Percentiles rank a stretch among this genome's conserved stretches.
phyloP scores from a whole-genome alignment of 2,888 invertebrate genomes.

The Neoaliturus tenellus region DNA sequence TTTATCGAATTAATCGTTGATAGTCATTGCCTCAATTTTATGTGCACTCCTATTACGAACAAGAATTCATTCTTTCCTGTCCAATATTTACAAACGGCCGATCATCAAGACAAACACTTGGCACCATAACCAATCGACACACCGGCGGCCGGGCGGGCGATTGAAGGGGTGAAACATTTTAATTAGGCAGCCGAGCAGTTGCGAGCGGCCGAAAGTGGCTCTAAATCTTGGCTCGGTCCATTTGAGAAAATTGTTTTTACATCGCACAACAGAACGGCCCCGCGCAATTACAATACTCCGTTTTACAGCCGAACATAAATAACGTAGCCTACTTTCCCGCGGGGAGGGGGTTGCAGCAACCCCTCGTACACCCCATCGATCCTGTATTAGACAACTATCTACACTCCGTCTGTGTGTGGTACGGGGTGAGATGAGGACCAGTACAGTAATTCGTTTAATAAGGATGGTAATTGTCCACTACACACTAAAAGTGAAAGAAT shows the following conservation, averaged over 20 bases:
- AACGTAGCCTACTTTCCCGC: slow-evolving; percentile 40
- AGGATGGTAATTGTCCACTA: no score
- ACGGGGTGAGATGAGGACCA: no score
- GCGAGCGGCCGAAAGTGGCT: slow-evolving; percentile 20
- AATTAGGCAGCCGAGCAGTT: slow-evolving; percentile 34
- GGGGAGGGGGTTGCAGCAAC: background rate
- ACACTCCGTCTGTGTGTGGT: no score
- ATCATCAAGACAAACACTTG: no score
- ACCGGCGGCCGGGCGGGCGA: background rate
- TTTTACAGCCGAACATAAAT: slow-evolving; percentile 37
- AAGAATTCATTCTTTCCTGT: no score
- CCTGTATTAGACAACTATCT: background rate
- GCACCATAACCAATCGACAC: no score
- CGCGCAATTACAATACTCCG: slow-evolving; percentile 44
- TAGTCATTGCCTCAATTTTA: no score
- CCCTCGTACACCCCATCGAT: background rate
- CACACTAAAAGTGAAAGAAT: no score
- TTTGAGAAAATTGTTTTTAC: slow-evolving; percentile 53
- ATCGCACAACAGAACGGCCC: slow-evolving; percentile 35
- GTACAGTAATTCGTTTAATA: no score
- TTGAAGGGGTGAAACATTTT: background rate
- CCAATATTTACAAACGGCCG: no score
- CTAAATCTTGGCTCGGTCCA: slow-evolving; percentile 51
- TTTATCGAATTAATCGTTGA: no score
- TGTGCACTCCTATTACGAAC: no score